Evolutionary conservation across 2,113 vertebrate species (phyloP).

Genomic region (Morone chrysops): DNA sequence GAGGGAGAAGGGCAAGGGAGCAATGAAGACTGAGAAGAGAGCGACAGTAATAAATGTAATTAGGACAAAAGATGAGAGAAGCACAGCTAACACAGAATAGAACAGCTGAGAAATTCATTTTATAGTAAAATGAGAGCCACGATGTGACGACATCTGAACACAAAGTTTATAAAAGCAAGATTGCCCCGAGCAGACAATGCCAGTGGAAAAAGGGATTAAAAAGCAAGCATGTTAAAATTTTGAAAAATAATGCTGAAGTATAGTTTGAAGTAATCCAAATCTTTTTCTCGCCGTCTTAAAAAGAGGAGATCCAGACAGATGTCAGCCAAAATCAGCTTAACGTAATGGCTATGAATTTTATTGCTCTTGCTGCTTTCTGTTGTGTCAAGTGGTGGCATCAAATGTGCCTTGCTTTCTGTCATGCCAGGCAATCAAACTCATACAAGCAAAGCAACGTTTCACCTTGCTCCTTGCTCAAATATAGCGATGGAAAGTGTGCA

Average conservation of each 20-base stretch:
- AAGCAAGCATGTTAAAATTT: slow-evolving; percentile 3
- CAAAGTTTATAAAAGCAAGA: slow-evolving; percentile 14
- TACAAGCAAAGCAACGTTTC: slow-evolving; percentile 52
- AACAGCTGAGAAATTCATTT: background rate
- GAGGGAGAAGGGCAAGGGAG: background rate
- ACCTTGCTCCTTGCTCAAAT: slow-evolving; percentile 46
- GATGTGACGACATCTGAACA: slow-evolving; percentile 6
- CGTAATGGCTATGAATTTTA: slow-evolving; percentile 35
- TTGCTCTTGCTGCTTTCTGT: slow-evolving; percentile 36
- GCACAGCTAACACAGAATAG: background rate
- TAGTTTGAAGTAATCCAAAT: slow-evolving; percentile 31
- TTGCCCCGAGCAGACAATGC: slow-evolving; percentile 21
- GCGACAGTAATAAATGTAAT: background rate
- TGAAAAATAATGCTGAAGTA: slow-evolving; percentile 16
- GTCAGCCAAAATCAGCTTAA: slow-evolving; percentile 55
- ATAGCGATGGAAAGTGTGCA: slow-evolving; percentile 4
- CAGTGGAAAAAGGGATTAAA: slow-evolving; percentile 13
- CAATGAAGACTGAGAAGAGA: background rate
- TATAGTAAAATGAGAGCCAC: background rate
- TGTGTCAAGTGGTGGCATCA: slow-evolving; percentile 52
- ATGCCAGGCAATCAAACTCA: slow-evolving; percentile 54
- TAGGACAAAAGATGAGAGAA: background rate
- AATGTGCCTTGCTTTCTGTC: slow-evolving; percentile 42
- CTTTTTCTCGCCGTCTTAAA: slow-evolving; percentile 11
- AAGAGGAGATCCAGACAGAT: slow-evolving; percentile 27